Evolutionary conservation across 2,113 vertebrate genomes (phyloP), one percentile per base, ranked within the genome.

Genomic region (Turnix velox): DNA sequence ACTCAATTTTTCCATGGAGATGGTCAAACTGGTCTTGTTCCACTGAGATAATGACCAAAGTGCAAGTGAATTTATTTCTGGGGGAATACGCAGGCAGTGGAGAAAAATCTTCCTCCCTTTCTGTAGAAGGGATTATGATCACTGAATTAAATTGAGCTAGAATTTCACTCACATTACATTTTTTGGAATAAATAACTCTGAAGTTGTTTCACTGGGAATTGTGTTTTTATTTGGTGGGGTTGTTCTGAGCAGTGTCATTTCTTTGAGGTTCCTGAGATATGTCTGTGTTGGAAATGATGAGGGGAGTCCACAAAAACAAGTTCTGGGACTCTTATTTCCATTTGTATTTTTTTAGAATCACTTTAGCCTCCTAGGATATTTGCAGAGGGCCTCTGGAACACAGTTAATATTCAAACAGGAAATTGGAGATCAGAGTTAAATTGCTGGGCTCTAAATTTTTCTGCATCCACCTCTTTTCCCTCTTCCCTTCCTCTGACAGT

Each of bases 401-500:
- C 19, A 35, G 33, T 65, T 92, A 77, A 71, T 91, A 75, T 54
- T 87, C 57, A 57, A 14, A 63, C 12, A 65, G 61, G 46, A 78
- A 81, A 33, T 22, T 87, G 79, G 27, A 74, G 58, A 68, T 93
- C 84, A 67, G 77, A 95, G 81, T 84, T 96, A 96, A 97, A 96
- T 97, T 95, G 95, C 75, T 55, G 37, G 69, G 57, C 81, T 93
- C 91, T 97, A 92, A 90, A 84, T 97, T 96, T 97, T 97, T 97
- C 87, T 89, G 80, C 94, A 94, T 95, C 71, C 92, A 30, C 79
- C 90, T 91, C 85, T 97, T 96, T 91, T 88, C 92, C 76, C 57
- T 95, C 79, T 87, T 90, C 80, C 31, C 93, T 95, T 94, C 89
- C 87, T 95, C 62, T 97, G 97, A 97, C 97, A 98, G 96, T 96